Percentiles rank a stretch among this genome's conserved stretches.
Conservation (phyloP, 37 sponge, comb jelly and placozoan species). For the Crambe crambe region DNA sequence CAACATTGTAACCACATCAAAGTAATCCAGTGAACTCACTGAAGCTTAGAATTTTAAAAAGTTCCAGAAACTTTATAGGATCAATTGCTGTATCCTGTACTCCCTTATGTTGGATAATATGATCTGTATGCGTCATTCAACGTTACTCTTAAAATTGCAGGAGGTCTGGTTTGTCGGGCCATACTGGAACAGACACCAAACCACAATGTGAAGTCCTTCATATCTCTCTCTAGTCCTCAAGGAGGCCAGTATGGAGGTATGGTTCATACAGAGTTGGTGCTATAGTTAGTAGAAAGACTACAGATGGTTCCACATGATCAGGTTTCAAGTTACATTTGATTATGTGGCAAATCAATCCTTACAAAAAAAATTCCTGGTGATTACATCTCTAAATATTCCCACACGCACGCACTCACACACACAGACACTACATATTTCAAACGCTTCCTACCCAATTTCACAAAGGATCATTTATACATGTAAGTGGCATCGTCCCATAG, state of each 20-base stretch:
- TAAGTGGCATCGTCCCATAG: constrained; percentile 17
- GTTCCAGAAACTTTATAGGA: no score
- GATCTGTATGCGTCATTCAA: constrained; percentile 81
- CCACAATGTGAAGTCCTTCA: constrained; percentile 83
- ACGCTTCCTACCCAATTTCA: constrained; percentile 59
- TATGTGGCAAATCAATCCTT: background rate
- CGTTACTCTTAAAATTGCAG: constrained; percentile 24
- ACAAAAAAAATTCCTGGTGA: background rate
- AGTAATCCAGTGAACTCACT: background rate
- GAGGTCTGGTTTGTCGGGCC: constrained; percentile 78
- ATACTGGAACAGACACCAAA: constrained; percentile 66
- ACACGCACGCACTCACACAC: no score
- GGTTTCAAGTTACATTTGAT: background rate
- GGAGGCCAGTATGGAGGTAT: constrained; percentile 92
- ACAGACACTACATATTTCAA: constrained; percentile 67
- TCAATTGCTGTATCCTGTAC: no score
- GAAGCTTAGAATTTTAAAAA: background rate
- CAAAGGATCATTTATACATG: constrained; percentile 59
- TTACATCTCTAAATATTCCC: no score
- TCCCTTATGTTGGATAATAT: constrained; percentile 65
- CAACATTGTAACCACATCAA: background rate
- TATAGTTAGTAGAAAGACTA: background rate
- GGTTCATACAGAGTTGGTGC: no score
- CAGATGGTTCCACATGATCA: background rate
- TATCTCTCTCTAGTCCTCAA: constrained; percentile 84